These are phyloP conservation scores for Myotis vivesi DNA, from an alignment of 2,797 vertebrate species.

Conservation along the genomic window DNA sequence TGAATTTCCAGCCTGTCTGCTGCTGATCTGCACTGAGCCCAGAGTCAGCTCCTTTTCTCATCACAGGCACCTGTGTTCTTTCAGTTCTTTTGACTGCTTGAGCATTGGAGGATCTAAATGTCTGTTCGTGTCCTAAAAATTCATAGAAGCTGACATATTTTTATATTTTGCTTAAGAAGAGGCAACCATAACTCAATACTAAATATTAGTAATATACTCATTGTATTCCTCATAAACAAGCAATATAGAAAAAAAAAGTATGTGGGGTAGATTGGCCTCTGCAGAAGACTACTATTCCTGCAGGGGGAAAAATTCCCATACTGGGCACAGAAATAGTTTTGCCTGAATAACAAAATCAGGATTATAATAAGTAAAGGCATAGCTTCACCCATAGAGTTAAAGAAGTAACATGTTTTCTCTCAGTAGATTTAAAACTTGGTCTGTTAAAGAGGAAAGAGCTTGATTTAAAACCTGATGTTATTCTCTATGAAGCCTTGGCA, in stretches of 20 bases:
- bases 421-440: not conserved
- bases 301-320: not conserved
- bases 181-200: not conserved
- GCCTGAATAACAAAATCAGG: not conserved
- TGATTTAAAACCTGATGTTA: not conserved
- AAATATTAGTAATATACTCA: not conserved
- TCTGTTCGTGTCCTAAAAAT: not conserved
- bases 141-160: not conserved
- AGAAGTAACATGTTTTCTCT: not conserved
- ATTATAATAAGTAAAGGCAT: not conserved
- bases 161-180: constrained; percentile 14
- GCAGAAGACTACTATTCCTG: not conserved
- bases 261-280: not conserved
- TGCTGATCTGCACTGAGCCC: not conserved
- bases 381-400: not conserved
- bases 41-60: not conserved
- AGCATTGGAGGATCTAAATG: not conserved
- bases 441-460: not conserved
- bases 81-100: not conserved
- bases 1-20: not conserved
- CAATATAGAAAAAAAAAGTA: not conserved
- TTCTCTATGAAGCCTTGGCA: not conserved
- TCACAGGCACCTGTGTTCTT: not conserved
- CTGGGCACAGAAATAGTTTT: not conserved
- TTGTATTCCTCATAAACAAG: not conserved